Evolutionary conservation across 2,113 vertebrate genomes (phyloP).

Genomic region (Cebus imitator): DNA sequence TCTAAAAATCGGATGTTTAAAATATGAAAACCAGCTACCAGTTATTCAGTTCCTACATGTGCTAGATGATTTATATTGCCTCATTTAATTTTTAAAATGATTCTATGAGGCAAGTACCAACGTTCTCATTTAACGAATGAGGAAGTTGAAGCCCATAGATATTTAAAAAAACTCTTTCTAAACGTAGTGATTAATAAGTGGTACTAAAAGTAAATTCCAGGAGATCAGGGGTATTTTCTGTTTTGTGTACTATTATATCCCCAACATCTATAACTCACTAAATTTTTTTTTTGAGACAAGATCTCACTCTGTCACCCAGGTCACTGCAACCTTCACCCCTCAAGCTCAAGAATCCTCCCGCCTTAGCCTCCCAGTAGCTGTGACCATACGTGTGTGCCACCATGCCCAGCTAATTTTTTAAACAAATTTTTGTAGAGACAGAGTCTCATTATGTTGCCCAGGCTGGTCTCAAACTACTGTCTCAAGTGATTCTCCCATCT

Average conservation of each 20-base stretch:
- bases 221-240: neutral
- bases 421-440: too few relatives aligned
- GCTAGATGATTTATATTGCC: neutral
- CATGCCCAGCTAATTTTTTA: too few relatives aligned
- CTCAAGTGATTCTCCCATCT: too few relatives aligned
- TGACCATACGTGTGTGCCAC: too few relatives aligned
- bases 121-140: slow-evolving; percentile 15
- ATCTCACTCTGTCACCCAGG: too few relatives aligned
- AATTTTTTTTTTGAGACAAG: too few relatives aligned
- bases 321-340: too few relatives aligned
- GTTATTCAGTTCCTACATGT: neutral
- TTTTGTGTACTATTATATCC: neutral
- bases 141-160: neutral
- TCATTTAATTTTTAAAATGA: neutral
- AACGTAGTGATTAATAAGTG: neutral
- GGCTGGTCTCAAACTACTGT: too few relatives aligned
- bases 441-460: too few relatives aligned
- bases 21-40: neutral
- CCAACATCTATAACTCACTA: neutral
- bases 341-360: too few relatives aligned
- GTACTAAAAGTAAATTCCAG: neutral
- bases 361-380: too few relatives aligned
- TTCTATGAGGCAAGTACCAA: neutral
- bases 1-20: neutral
- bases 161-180: neutral